Base-by-base conservation (phyloP, 30 jellyfish, hydroid and myxozoan genomes). In the Rhopilema esculentum region DNA sequence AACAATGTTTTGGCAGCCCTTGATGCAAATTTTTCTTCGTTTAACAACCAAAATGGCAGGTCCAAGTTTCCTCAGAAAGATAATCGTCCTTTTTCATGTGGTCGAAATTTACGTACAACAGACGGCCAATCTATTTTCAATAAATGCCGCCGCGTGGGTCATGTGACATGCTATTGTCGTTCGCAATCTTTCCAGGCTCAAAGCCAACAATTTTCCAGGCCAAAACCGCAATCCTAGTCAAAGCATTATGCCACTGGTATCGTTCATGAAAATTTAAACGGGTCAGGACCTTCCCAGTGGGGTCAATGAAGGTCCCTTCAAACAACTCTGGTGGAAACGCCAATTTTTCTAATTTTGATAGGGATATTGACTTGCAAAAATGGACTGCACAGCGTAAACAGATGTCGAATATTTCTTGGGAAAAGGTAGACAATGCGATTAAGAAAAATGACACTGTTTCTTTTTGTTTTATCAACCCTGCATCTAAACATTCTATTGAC, bases 61-160 rank as follows among this genome's bases (percentile, higher is more conserved):
- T 28, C 29, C 30, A 25, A 69, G 7, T 62, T 0, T 27, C 88
- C 4, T 4, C 75, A 52, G 27, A 52, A 27, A 7, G 27, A 61
- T 62, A 30, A 22, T 40, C 0, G 16, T 18, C 24, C 17, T 28
- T 9, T 27, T 53, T 62, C 76, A 1, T 63, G 88, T 8, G 88
- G 88, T 27, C 88, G 88, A 27, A 77, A 77, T 50, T 77, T 77
- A 64, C 75, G 88, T 62, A 61, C 88, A 12, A 77, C 32, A 1
- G 88, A 77, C 27, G 76, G 88, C 19, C 88, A 77, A 28, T 76
- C 75, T 48, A 28, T 77, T 1, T 77, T 51, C 22, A 77, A 77
- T 57, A 27, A 50, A n/a, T 76, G 75, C 65, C 87, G 16, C 28
- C 74, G 84, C 29, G 23, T 29, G 20, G 68, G 69, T 49, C 84